phyloP scores from a whole-genome alignment of 2,888 invertebrate species.

The Seira ritae region DNA sequence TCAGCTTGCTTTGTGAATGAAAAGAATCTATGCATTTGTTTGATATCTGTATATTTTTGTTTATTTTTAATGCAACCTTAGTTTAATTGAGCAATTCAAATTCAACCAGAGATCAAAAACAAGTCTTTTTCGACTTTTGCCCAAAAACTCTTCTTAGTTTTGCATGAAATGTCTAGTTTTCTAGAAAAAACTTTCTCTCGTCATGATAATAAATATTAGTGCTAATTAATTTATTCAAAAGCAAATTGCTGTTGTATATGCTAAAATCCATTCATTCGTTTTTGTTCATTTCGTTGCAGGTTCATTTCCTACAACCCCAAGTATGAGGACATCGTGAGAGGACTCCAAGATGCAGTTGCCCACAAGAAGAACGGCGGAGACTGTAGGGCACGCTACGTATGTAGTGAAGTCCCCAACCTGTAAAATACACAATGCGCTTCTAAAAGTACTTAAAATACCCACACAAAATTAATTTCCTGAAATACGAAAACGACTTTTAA shows the following conservation, averaged over 20 bases:
- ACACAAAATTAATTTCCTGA: not conserved
- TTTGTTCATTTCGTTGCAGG: conserved; percentile 75
- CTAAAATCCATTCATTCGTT: not conserved
- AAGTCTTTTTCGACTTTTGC: not conserved
- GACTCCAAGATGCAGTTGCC: conserved; percentile 82
- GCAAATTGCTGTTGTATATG: not conserved
- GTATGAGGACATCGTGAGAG: conserved; percentile 81
- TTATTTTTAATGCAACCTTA: not conserved
- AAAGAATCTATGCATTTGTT: not conserved
- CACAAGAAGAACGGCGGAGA: conserved; percentile 81
- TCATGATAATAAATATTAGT: not conserved
- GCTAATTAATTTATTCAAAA: conserved; percentile 17
- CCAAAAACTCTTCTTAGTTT: not conserved
- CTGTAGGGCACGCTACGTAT: conserved; percentile 76
- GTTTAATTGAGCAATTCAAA: conserved; percentile 5
- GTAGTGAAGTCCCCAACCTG: conserved; percentile 73
- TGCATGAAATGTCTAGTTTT: not conserved
- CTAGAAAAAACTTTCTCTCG: conserved; percentile 31
- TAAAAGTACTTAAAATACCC: not conserved
- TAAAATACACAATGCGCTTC: conserved; percentile 44
- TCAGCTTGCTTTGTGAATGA: not conserved
- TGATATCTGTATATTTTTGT: too few relatives aligned
- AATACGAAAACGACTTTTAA: not conserved
- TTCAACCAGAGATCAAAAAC: conserved; percentile 1
- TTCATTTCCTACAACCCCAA: conserved; percentile 78